Evolutionary conservation across 2,888 invertebrate genomes (phyloP).

Genomic region (Sminthurinus aureus): DNA sequence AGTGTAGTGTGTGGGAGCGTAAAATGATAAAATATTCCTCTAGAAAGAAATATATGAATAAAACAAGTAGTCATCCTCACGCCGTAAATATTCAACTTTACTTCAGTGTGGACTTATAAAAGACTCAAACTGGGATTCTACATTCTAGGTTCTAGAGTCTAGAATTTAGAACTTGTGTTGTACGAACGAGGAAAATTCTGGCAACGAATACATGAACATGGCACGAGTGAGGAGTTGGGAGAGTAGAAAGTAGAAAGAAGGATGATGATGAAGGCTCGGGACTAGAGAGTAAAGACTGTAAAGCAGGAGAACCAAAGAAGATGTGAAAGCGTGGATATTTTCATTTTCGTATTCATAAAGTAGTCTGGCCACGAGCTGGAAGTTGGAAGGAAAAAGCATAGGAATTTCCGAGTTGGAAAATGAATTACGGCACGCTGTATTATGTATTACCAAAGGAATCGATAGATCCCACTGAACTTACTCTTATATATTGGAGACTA

Average conservation of each 20-base stretch:
- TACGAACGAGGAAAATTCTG: neutral
- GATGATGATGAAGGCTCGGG: neutral
- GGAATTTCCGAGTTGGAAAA: slow-evolving; percentile 3
- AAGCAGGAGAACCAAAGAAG: neutral
- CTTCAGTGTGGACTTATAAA: neutral
- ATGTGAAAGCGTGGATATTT: neutral
- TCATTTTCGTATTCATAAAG: slow-evolving; percentile 2
- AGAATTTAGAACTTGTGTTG: too few relatives aligned
- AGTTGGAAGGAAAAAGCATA: neutral
- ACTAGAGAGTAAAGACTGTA: neutral
- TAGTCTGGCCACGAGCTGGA: neutral
- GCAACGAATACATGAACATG: neutral
- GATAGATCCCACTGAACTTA: neutral
- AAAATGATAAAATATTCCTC: slow-evolving; percentile 16
- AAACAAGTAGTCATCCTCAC: slow-evolving; percentile 13
- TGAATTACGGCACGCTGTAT: slow-evolving; percentile 21
- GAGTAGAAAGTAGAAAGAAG: neutral
- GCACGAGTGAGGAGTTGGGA: too few relatives aligned
- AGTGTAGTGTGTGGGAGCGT: neutral
- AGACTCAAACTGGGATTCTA: neutral
- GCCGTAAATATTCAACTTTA: slow-evolving; percentile 11
- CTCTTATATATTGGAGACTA: neutral
- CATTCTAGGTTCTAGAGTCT: too few relatives aligned
- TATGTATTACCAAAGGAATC: slow-evolving; percentile 5
- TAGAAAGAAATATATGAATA: slow-evolving; percentile 11